phyloP scores from a whole-genome alignment of 2,797 vertebrate genomes.

The Pipistrellus pygmaeus region DNA sequence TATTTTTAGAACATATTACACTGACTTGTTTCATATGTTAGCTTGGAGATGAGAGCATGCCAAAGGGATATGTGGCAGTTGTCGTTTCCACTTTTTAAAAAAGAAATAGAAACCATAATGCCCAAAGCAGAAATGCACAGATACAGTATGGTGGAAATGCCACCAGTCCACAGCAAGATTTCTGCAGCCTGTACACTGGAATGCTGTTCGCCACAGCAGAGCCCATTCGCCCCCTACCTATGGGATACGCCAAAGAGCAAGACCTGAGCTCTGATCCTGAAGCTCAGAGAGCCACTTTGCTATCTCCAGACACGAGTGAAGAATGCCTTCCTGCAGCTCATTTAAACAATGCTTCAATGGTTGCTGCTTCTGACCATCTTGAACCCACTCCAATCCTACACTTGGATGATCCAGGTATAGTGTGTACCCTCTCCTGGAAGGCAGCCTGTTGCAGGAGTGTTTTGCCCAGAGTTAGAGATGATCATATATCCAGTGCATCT shows the following conservation, averaged over 20 bases:
- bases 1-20: slow-evolving; percentile 67
- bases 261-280: background rate
- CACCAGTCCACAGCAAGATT: background rate
- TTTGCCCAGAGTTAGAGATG: background rate
- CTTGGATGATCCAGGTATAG: background rate
- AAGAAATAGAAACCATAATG: background rate
- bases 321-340: background rate
- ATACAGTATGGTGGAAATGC: background rate
- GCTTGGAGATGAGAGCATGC: slow-evolving; percentile 27
- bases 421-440: background rate
- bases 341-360: background rate
- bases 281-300: background rate
- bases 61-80: slow-evolving; percentile 42
- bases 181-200: background rate
- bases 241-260: background rate
- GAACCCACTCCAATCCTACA: background rate
- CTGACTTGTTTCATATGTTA: slow-evolving; percentile 49
- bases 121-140: background rate
- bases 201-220: background rate
- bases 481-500: background rate
- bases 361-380: background rate
- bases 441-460: background rate
- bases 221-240: accelerated
- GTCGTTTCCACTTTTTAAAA: slow-evolving; percentile 57
- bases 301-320: background rate